Percentiles rank a stretch among this genome's conserved stretches.
These are phyloP conservation scores for Galeopsomyia nigrocyanea DNA, from an alignment of 2,888 invertebrate species.

Conservation along the genomic window DNA sequence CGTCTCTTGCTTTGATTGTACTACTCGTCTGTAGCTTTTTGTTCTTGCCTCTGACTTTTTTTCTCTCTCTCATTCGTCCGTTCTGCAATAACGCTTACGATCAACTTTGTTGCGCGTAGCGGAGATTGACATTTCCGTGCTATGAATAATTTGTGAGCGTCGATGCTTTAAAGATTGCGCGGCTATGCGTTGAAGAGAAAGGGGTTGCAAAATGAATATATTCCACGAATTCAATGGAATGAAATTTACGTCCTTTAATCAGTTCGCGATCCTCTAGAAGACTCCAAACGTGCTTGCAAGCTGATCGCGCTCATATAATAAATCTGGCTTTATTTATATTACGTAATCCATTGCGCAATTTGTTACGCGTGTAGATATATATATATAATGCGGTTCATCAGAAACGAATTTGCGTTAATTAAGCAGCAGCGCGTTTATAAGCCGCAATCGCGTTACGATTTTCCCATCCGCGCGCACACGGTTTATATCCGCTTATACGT, in stretches of 20 bases:
- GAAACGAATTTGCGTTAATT: slow-evolving; percentile 25
- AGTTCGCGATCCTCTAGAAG: background rate
- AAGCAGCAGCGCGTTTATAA: background rate
- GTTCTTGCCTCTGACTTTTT: no score
- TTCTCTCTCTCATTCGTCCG: no score
- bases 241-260: background rate
- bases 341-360: slow-evolving; percentile 32
- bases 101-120: no score
- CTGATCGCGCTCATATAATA: background rate
- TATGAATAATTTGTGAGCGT: no score
- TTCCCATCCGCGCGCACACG: background rate
- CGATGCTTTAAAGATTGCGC: background rate
- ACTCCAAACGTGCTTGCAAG: slow-evolving; percentile 2
- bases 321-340: slow-evolving; percentile 29
- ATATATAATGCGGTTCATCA: slow-evolving; percentile 33
- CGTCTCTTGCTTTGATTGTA: background rate
- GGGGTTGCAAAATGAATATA: slow-evolving; percentile 9
- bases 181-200: no score
- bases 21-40: background rate
- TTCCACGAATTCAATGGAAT: background rate
- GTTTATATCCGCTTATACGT: slow-evolving; percentile 29
- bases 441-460: slow-evolving; percentile 19
- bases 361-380: no score
- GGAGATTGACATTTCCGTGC: no score
- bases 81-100: no score